phyloP scores from a whole-genome alignment of 2,888 invertebrate genomes.

The Cyclophora punctaria region DNA sequence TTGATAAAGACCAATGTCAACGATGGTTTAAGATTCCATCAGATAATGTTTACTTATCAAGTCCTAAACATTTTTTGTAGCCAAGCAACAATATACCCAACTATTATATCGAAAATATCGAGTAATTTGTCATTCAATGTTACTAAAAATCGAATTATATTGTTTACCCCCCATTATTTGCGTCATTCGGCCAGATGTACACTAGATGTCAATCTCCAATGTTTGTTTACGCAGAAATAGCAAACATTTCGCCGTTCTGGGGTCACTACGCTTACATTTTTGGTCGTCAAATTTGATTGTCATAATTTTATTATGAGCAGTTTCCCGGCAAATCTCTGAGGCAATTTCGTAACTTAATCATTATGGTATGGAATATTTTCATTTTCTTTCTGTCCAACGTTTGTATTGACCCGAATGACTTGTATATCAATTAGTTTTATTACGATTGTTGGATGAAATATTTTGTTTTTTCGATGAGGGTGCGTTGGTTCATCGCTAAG shows the following conservation, averaged over 20 bases:
- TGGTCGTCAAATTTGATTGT: conserved; percentile 59
- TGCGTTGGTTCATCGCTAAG: too few relatives aligned
- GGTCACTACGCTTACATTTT: conserved; percentile 57
- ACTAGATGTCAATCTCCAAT: conserved; percentile 67
- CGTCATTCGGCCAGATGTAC: conserved; percentile 71
- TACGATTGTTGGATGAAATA: too few relatives aligned
- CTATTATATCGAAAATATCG: conserved; percentile 9
- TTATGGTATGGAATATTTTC: conserved; percentile 19
- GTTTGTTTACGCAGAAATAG: conserved; percentile 71
- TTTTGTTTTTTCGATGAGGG: too few relatives aligned
- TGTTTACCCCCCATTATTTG: conserved; percentile 72
- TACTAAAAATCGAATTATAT: conserved; percentile 67
- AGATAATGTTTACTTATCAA: too few relatives aligned
- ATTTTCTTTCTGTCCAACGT: conserved; percentile 1
- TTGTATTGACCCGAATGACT: too few relatives aligned
- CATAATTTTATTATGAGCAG: conserved; percentile 52
- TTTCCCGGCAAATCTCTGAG: conserved; percentile 33
- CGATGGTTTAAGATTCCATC: too few relatives aligned
- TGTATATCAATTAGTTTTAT: too few relatives aligned
- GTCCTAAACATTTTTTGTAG: too few relatives aligned
- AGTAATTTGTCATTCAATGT: conserved; percentile 58
- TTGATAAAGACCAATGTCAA: too few relatives aligned
- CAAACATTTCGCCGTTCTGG: conserved; percentile 56
- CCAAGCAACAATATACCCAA: too few relatives aligned
- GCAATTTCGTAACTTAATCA: conserved; percentile 31